A percentile compares a stretch with the other conserved stretches of the same genome.
Evolutionary conservation across 1,140 invertebrate genomes (phyloP).

Genomic region (Scaptomyza pallida): DNA sequence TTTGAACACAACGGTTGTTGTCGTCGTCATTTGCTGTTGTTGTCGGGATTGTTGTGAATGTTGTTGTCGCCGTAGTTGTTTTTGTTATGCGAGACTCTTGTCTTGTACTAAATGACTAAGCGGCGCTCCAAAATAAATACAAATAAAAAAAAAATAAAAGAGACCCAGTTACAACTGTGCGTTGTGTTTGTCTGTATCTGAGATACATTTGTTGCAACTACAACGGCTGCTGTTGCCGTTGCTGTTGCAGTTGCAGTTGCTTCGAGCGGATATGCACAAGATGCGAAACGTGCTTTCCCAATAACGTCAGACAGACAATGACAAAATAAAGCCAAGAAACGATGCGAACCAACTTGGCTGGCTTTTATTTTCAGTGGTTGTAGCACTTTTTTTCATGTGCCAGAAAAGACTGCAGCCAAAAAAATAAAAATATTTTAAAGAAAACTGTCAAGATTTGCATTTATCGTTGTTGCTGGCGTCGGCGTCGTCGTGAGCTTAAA

Average conservation of each 20-base stretch:
- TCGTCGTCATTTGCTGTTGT: conserved; percentile 11
- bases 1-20: conserved; percentile 53
- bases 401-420: conserved; percentile 54
- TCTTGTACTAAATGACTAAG: conserved; percentile 39
- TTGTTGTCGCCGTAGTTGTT: conserved; percentile 57
- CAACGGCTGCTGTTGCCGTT: conserved; percentile 29
- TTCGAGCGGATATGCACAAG: conserved; percentile 64
- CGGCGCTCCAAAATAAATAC: conserved; percentile 17
- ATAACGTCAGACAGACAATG: conserved; percentile 72
- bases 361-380: conserved; percentile 5
- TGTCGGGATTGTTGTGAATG: conserved; percentile 34
- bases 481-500: conserved; percentile 62
- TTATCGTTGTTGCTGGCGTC: conserved; percentile 50
- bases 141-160: neutral
- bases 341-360: conserved; percentile 38
- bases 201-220: conserved; percentile 43
- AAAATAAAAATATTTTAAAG: conserved; percentile 77
- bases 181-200: conserved; percentile 47
- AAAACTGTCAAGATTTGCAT: conserved; percentile 83
- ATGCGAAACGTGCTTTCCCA: conserved; percentile 76
- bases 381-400: conserved; percentile 17
- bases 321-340: conserved; percentile 63
- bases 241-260: too few species aligned
- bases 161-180: conserved; percentile 43
- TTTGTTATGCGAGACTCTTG: conserved; percentile 50